These are phyloP conservation scores for Ammodytes dubius DNA, from an alignment of 2,113 vertebrate genomes.

Conservation along the genomic window DNA sequence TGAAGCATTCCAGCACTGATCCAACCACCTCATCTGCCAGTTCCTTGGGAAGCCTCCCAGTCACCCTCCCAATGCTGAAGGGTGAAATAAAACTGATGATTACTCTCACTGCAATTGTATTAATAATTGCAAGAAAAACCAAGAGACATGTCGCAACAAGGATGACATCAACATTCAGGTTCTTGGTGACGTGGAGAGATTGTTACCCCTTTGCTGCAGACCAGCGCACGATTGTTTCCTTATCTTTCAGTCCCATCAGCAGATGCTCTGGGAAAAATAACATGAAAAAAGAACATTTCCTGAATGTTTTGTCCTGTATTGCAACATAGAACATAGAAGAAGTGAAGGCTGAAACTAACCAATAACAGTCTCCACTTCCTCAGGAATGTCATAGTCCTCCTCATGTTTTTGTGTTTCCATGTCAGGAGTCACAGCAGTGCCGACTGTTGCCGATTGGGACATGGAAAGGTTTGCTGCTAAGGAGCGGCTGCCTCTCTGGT, in stretches of 20 bases:
- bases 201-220: slow-evolving; percentile 96
- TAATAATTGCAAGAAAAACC: not conserved
- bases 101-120: slow-evolving; percentile 4
- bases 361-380: slow-evolving; percentile 93
- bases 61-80: slow-evolving; percentile 92
- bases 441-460: slow-evolving; percentile 31
- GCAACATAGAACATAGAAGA: not conserved
- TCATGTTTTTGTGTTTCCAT: slow-evolving; percentile 77
- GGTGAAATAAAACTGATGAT: slow-evolving; percentile 19
- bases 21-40: slow-evolving; percentile 96
- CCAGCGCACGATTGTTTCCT: slow-evolving; percentile 96
- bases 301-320: no score
- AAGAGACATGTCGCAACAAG: slow-evolving; percentile 37
- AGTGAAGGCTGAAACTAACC: slow-evolving; percentile 79
- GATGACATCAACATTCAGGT: slow-evolving; percentile 2
- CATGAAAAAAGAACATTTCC: not conserved
- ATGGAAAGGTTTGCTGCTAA: slow-evolving; percentile 89
- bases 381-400: slow-evolving; percentile 93
- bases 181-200: not conserved
- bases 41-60: slow-evolving; percentile 93
- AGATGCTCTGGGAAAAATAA: slow-evolving; percentile 89
- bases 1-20: slow-evolving; percentile 95
- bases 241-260: slow-evolving; percentile 94
- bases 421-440: slow-evolving; percentile 50
- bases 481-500: slow-evolving; percentile 93